Evolutionary conservation across 2,797 vertebrate genomes (phyloP), one percentile per base, ranked within the genome.

Genomic region (Chromis chromis): DNA sequence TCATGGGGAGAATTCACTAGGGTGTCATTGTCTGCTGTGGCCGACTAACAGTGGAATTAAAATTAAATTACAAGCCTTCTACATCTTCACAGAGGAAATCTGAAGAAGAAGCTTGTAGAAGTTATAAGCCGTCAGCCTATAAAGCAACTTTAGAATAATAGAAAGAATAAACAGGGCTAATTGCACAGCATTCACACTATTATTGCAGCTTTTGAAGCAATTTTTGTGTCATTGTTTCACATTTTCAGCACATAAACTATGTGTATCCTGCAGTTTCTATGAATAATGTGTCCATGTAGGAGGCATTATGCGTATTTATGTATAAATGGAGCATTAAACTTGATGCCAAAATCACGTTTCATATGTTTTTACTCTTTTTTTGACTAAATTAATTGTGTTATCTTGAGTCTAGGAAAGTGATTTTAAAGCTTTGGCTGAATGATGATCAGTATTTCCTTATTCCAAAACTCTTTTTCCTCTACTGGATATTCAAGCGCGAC

Each of bases 11-110:
- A 27, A 57, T 49, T 61, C 13, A 24, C 17, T 19, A 14, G 10
- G 19, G 46, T n/a, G 27, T 76, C 64, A 64, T 31, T 17, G 42
- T 55, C 52, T 72, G 66, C 27, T 65, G 57, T 65, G 27, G 6
- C 40, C 71, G 11, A 39, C 7, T 48, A 3, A 31, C 33, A 39
- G 33, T 64, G 24, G 64, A 53, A 63, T 40, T 19, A 0, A 54
- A 44, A 17, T 65, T 36, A 12, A 58, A 55, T 67, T 6, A 66
- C 33, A 82, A 24, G 19, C 6, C 21, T 63, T 0, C 0, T 4
- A 7, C 3, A 22, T 74, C 22, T 68, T 64, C 6, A 56, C 4
- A 42, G 14, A 12, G 64, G 44, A 50, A 22, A 17, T 64, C 42
- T 56, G 2, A 69, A 25, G 7, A 73, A 39, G 27, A 80, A 40